Percentiles rank a stretch among this genome's conserved stretches.
Evolutionary conservation across 2,888 invertebrate species (phyloP).

Genomic region (Drosophila tanythrix): DNA sequence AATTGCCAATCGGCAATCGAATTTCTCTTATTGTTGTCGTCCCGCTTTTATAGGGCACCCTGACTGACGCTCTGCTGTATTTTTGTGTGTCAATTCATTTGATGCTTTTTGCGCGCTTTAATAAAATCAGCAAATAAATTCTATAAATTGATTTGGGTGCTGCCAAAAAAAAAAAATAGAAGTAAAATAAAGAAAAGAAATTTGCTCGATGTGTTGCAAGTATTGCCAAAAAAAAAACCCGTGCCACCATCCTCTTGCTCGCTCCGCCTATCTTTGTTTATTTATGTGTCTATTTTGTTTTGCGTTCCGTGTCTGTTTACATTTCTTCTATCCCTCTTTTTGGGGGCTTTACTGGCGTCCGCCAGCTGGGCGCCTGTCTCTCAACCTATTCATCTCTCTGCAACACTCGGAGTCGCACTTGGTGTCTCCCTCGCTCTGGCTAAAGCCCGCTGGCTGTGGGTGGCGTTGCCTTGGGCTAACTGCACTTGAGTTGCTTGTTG

Average conservation of each 20-base stretch:
- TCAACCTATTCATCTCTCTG: constrained; percentile 20
- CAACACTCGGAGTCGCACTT: neutral
- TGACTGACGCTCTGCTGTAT: neutral
- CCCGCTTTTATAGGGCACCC: neutral
- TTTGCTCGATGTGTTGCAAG: constrained; percentile 62
- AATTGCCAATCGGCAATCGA: constrained; percentile 61
- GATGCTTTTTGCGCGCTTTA: constrained; percentile 65
- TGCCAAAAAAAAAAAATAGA: constrained; percentile 1
- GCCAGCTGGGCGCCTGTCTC: constrained; percentile 68
- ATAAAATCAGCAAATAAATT: constrained; percentile 76
- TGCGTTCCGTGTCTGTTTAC: constrained; percentile 48
- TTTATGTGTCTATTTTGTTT: constrained; percentile 19
- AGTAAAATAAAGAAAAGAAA: neutral
- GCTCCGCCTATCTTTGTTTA: neutral
- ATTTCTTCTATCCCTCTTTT: constrained; percentile 25
- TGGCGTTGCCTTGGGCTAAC: constrained; percentile 24
- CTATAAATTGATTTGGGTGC: constrained; percentile 72
- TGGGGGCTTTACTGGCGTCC: constrained; percentile 60
- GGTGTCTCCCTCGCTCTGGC: neutral
- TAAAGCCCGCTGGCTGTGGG: neutral
- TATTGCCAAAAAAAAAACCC: constrained; percentile 16
- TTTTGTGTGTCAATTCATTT: constrained; percentile 50
- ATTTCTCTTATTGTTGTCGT: constrained; percentile 32
- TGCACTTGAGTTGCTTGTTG: constrained; percentile 61
- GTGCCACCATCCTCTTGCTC: neutral